These are phyloP conservation scores for Porphyrio hochstetteri DNA, from an alignment of 2,113 vertebrate genomes.

Conservation along the genomic window DNA sequence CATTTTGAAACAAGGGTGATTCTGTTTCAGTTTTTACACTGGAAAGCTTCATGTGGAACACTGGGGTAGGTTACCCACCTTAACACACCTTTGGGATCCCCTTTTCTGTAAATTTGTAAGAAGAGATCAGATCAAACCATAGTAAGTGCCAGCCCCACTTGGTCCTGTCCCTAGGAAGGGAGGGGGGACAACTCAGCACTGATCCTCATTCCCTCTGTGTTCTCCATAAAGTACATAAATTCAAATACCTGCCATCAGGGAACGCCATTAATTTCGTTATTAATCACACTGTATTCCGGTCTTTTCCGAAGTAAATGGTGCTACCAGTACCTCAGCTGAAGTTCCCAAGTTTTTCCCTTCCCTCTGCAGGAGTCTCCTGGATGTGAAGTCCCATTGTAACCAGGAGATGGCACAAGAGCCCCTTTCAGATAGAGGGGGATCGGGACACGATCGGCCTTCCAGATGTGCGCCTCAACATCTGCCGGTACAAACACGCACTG, in stretches of 20 bases:
- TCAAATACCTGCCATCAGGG: not conserved
- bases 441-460: not conserved
- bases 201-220: not conserved
- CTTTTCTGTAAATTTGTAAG: not conserved
- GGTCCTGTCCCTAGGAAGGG: not conserved
- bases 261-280: not conserved
- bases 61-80: not conserved
- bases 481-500: not conserved
- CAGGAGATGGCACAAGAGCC: constrained; percentile 54
- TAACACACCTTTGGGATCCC: not conserved
- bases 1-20: not conserved
- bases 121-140: not conserved
- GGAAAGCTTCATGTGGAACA: not conserved
- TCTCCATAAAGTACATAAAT: not conserved
- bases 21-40: not conserved
- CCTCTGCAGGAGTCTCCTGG: not conserved
- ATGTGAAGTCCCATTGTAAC: not conserved
- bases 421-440: not conserved
- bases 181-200: not conserved
- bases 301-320: not conserved
- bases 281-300: not conserved
- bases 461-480: not conserved
- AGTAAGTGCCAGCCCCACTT: not conserved
- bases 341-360: not conserved
- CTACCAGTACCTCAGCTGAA: no score